Conservation (phyloP, 2,113 vertebrate genomes). For the Paedocypris sp. region DNA sequence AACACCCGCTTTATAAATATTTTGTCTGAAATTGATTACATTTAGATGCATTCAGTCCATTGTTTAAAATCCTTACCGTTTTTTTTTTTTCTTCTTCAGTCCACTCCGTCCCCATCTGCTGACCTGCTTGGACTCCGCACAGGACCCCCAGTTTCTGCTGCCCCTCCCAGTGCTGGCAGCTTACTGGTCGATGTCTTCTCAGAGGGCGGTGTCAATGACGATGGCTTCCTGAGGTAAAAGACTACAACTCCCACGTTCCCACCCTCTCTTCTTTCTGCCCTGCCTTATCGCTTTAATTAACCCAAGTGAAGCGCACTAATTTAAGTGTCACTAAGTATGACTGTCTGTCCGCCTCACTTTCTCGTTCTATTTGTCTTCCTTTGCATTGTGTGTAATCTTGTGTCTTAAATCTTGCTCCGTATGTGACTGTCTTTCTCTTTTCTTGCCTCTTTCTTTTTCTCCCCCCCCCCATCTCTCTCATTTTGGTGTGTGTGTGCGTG, state of each 20-base stretch:
- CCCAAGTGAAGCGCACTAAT: neutral
- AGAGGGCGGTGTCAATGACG: constrained; percentile 70
- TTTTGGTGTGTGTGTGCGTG: constrained; percentile 41
- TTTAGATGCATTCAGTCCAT: neutral
- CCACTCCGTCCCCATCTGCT: constrained; percentile 81
- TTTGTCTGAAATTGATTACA: no score
- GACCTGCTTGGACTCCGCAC: constrained; percentile 79
- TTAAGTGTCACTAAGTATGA: constrained; percentile 22
- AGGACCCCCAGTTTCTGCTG: constrained; percentile 49
- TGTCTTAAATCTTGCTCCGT: constrained; percentile 53
- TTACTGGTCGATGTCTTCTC: constrained; percentile 86
- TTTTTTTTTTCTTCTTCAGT: constrained; percentile 51
- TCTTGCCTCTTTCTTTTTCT: constrained; percentile 35
- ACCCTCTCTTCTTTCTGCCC: neutral
- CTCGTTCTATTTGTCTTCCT: constrained; percentile 10
- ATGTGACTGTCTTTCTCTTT: constrained; percentile 60
- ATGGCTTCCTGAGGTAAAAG: constrained; percentile 81
- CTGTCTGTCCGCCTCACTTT: constrained; percentile 25
- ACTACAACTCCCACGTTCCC: neutral
- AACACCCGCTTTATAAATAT: no score
- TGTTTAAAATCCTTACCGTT: neutral
- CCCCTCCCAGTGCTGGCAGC: constrained; percentile 58
- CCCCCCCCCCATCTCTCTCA: constrained; percentile 39
- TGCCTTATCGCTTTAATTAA: neutral
- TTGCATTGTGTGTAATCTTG: constrained; percentile 44